Evolutionary conservation across 1,140 invertebrate genomes (phyloP).

Genomic region (Philopotamus ludificatus): DNA sequence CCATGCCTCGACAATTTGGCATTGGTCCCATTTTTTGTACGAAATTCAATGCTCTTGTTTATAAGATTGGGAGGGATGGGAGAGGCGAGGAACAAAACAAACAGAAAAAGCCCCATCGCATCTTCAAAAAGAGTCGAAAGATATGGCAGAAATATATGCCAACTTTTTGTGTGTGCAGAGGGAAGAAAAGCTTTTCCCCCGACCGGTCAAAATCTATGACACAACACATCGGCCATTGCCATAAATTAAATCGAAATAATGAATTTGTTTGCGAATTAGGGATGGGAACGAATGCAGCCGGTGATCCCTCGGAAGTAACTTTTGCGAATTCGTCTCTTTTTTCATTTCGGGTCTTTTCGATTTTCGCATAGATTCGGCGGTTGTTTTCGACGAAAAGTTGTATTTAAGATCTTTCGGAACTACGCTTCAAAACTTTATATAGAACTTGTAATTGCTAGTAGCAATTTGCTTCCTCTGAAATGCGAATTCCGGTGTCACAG

Average conservation of each 20-base stretch:
- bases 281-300: not conserved
- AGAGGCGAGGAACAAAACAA: slow-evolving; percentile 9
- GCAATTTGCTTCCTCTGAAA: too few relatives aligned
- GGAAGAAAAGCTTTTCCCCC: not conserved
- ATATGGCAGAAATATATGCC: not conserved
- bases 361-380: not conserved
- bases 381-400: not conserved
- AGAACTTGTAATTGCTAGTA: too few relatives aligned
- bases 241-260: not conserved
- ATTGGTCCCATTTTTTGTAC: not conserved
- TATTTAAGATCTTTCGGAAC: not conserved
- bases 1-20: slow-evolving; percentile 5
- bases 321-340: not conserved
- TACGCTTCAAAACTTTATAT: not conserved
- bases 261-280: not conserved
- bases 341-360: not conserved
- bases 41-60: slow-evolving; percentile 1
- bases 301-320: not conserved
- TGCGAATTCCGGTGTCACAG: too few relatives aligned
- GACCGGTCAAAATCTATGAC: not conserved
- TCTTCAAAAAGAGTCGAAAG: not conserved
- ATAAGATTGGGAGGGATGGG: not conserved
- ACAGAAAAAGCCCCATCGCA: not conserved
- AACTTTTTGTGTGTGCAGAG: not conserved
- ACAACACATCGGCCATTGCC: not conserved